Conservation (phyloP, 1,140 invertebrate species). For the Drosophila kepulauana region DNA sequence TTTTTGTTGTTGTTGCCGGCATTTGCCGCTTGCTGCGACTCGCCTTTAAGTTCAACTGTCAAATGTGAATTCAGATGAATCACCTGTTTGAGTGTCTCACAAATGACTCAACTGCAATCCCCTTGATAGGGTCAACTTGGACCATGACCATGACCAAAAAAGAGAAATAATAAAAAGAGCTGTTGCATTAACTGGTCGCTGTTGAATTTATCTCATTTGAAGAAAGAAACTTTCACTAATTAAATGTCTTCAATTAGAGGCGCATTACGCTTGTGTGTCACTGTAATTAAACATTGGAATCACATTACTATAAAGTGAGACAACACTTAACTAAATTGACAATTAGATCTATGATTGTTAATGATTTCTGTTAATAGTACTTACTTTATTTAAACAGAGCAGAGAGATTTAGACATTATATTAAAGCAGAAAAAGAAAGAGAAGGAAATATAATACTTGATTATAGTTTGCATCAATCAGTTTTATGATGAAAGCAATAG, state of each 20-base stretch:
- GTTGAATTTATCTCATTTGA: neutral
- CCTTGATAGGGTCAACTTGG: conserved; percentile 5
- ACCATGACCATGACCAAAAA: conserved; percentile 23
- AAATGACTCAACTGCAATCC: conserved; percentile 36
- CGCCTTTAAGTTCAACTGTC: conserved; percentile 42
- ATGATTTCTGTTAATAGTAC: too few relatives aligned
- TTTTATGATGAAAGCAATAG: too few relatives aligned
- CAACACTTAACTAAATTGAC: conserved; percentile 3
- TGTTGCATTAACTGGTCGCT: neutral
- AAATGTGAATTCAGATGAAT: conserved; percentile 37
- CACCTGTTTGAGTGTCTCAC: conserved; percentile 41
- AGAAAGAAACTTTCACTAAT: conserved; percentile 52
- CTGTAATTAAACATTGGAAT: conserved; percentile 29
- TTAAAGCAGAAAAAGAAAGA: neutral
- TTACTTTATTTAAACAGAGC: too few relatives aligned
- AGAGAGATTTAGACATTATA: too few relatives aligned
- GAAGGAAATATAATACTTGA: neutral
- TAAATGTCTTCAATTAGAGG: conserved; percentile 32
- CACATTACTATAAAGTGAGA: conserved; percentile 18
- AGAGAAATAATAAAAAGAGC: neutral
- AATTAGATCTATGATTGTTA: conserved; percentile 4
- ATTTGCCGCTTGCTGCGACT: conserved; percentile 21
- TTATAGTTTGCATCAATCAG: too few relatives aligned
- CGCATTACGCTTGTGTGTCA: conserved; percentile 28
- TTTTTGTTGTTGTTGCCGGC: conserved; percentile 18